Percentiles rank a stretch among this genome's conserved stretches.
Conservation (phyloP, 1,140 invertebrate species). For the Zaprionus vittiger region DNA sequence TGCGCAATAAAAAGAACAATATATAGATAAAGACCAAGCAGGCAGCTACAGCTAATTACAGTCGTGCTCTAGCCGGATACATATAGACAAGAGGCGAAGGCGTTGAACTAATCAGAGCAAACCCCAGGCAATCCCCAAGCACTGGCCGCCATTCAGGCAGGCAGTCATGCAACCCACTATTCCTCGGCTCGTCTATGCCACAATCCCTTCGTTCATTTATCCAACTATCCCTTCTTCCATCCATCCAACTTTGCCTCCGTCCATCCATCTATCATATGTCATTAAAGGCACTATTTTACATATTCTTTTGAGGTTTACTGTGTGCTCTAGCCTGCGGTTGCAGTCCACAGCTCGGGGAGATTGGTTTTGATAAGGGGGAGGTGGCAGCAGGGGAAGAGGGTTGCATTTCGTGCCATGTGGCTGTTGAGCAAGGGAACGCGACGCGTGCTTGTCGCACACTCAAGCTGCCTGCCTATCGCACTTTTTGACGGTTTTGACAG, state of each 20-base stretch:
- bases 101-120: slow-evolving; percentile 41
- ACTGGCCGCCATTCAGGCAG: background rate
- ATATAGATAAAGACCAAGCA: slow-evolving; percentile 44
- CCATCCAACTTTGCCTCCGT: slow-evolving; percentile 10
- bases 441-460: slow-evolving; percentile 14
- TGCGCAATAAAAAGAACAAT: slow-evolving; percentile 58
- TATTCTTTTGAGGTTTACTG: slow-evolving; percentile 22
- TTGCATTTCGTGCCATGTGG: slow-evolving; percentile 7
- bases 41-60: slow-evolving; percentile 54
- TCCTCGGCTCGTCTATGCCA: background rate
- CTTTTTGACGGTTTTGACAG: slow-evolving; percentile 75
- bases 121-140: background rate
- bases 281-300: slow-evolving; percentile 61
- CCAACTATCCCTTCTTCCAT: background rate
- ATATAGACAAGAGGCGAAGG: slow-evolving; percentile 46
- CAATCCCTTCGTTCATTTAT: background rate
- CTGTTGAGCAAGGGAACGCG: slow-evolving; percentile 22
- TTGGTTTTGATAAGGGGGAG: background rate
- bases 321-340: slow-evolving; percentile 46
- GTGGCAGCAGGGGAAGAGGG: background rate
- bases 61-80: slow-evolving; percentile 27
- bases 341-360: slow-evolving; percentile 20
- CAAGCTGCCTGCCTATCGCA: slow-evolving; percentile 58
- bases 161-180: background rate
- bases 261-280: slow-evolving; percentile 72